Conservation (phyloP, 64 coral and sea anemone species). For the Actinia tenebrosa region DNA sequence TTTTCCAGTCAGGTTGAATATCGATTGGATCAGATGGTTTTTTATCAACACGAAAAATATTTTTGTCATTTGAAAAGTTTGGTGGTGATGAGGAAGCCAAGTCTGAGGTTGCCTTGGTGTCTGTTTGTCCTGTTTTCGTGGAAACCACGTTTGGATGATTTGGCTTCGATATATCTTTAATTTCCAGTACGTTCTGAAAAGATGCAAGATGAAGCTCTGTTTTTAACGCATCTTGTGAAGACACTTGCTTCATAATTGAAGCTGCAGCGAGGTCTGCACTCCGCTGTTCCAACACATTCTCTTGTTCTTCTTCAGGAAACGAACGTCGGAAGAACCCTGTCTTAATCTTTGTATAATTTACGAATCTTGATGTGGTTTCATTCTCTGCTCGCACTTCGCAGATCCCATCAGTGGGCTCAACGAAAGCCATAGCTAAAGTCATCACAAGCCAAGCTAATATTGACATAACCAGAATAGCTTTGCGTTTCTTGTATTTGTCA, state of each 20-base stretch:
- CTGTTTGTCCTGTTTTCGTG: background rate
- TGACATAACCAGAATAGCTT: conserved; percentile 89
- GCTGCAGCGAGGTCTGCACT: conserved; percentile 42
- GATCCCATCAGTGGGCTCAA: conserved; percentile 95
- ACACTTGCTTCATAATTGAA: background rate
- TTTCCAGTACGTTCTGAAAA: background rate
- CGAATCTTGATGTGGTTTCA: conserved; percentile 38
- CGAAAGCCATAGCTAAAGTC: conserved; percentile 92
- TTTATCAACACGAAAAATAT: background rate
- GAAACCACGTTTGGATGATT: background rate
- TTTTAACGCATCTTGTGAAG: background rate
- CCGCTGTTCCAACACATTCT: background rate
- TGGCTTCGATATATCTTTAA: background rate
- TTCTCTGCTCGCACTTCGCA: conserved; percentile 79
- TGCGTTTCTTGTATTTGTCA: conserved; percentile 90
- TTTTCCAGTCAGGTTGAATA: background rate
- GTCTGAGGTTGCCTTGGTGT: background rate
- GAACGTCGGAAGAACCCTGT: conserved; percentile 94
- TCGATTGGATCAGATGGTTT: background rate
- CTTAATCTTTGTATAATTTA: conserved; percentile 95
- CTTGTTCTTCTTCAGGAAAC: background rate
- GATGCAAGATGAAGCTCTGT: background rate
- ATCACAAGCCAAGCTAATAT: conserved; percentile 93
- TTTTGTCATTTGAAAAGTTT: background rate
- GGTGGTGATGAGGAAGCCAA: background rate